Evolutionary conservation across 2,888 invertebrate species (phyloP).

Genomic region (Pollenia angustigena): DNA sequence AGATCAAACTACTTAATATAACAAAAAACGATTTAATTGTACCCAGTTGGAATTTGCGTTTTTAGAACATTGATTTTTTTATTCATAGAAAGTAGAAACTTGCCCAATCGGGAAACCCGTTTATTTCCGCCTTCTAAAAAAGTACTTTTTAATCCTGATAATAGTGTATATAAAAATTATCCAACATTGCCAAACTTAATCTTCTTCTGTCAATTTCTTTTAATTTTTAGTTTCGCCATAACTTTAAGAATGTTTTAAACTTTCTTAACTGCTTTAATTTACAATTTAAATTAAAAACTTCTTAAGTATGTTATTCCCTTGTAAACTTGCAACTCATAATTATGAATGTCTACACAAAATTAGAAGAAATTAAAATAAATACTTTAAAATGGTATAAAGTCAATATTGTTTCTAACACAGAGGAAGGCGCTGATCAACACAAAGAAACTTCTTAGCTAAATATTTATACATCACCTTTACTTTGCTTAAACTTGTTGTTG

Average conservation of each 20-base stretch:
- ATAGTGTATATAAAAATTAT: no score
- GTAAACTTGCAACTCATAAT: background rate
- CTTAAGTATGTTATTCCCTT: background rate
- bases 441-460: slow-evolving; percentile 40
- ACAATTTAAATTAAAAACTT: background rate
- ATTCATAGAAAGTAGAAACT: no score
- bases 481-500: background rate
- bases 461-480: slow-evolving; percentile 48
- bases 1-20: no score
- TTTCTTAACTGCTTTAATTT: background rate
- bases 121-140: no score
- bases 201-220: no score
- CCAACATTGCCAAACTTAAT: no score
- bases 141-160: no score
- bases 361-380: slow-evolving; percentile 23
- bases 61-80: no score
- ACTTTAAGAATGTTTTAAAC: background rate
- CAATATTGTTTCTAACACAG: slow-evolving; percentile 30
- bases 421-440: background rate
- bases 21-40: no score
- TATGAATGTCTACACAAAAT: slow-evolving; percentile 8
- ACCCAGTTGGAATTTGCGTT: no score
- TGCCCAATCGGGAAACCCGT: no score
- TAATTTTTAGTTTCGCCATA: no score
- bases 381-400: slow-evolving; percentile 10